phyloP scores from a whole-genome alignment of 1,140 invertebrate genomes.

The Samia ricini region DNA sequence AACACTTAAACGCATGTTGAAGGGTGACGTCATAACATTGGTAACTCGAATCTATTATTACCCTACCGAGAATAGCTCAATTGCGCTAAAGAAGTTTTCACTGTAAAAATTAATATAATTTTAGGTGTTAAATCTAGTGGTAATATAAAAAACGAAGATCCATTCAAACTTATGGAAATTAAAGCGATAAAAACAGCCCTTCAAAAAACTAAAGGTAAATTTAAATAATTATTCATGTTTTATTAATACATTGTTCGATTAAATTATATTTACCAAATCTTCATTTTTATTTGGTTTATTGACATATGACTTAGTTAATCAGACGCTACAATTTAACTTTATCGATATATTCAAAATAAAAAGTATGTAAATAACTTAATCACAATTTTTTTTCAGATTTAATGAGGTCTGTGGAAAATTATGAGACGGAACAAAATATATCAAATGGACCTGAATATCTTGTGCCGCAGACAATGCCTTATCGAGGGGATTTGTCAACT shows the following conservation, averaged over 20 bases:
- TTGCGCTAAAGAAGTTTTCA: no score
- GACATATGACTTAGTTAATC: no score
- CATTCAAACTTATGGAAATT: constrained; percentile 71
- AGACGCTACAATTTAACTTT: no score
- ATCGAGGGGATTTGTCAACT: constrained; percentile 45
- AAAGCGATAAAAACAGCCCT: constrained; percentile 68
- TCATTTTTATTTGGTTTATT: no score
- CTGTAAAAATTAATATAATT: constrained; percentile 14
- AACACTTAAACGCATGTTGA: no score
- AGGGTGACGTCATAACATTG: no score
- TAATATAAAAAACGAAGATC: constrained; percentile 69
- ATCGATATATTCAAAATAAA: not conserved
- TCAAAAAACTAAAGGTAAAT: constrained; percentile 69
- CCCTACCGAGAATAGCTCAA: no score
- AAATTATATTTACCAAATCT: not conserved
- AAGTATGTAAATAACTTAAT: not conserved
- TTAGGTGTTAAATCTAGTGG: constrained; percentile 56
- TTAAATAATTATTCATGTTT: not conserved
- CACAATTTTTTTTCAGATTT: constrained; percentile 43
- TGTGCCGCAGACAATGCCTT: constrained; percentile 21
- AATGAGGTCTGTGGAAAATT: constrained; percentile 71
- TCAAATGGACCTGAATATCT: constrained; percentile 35
- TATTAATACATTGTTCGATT: not conserved
- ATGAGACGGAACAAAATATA: constrained; percentile 58
- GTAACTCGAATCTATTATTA: no score